Evolutionary conservation across 2,797 vertebrate genomes (phyloP), one percentile per base, ranked within the genome.

Genomic region (Lutjanus campechanus): DNA sequence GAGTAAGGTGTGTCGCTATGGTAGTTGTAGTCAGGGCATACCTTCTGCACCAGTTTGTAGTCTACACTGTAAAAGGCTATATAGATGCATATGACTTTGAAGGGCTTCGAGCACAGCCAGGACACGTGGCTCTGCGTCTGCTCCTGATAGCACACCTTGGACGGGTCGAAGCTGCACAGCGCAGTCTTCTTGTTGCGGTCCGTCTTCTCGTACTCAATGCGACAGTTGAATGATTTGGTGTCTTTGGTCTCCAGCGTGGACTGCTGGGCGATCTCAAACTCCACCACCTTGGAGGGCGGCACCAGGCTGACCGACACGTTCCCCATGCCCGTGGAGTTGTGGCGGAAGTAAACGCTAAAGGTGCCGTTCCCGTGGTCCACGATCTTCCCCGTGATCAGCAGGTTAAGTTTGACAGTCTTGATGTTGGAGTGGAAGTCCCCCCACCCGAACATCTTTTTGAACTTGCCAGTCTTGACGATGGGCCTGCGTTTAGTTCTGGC

Each of bases 361-460:
- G 98, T 99, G 77, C 98, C 98, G 2, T 99, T 99, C 77, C 98
- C 98, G 0, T 99, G 98, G 93, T 99, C 98, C 17, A 99, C 98
- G 36, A 99, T 99, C 93, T 99, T 99, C 40, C 98, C 98, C 0
- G 98, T 99, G 93, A 99, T 99, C 81, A 99, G 96, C 41, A 99
- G 96, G 92, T 99, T 99, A 86, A 99, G 96, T 90, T 99, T 99
- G 74, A 99, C 96, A 60, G 98, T 99, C 94, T 99, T 99, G 94
- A 99, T 99, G 93, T 99, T 99, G 82, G 98, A 99, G 93, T 99
- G 97, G 91, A 99, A 99, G 93, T 99, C 98, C 0, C 98, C 98
- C 98, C 98, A 99, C 65, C 98, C 98, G 44, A 99, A 99, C 98
- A 99, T 99, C 89, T 99, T 99, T 95, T 99, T 99, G 95, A 99